phyloP scores from a whole-genome alignment of 2,113 vertebrate genomes.

The Sisor rabdophorus region DNA sequence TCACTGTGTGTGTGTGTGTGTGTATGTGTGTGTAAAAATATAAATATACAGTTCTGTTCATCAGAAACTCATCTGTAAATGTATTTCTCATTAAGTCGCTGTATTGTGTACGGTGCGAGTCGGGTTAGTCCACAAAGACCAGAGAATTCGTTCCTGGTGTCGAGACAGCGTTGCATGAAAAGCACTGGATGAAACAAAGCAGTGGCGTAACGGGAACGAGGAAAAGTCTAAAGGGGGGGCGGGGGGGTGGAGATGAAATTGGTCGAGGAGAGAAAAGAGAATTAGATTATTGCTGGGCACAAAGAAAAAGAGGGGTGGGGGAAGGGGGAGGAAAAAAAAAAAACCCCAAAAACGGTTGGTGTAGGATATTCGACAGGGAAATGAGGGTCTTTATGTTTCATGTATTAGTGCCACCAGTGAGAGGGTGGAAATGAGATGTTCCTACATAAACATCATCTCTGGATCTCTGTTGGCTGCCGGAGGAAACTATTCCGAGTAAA shows the following conservation, averaged over 20 bases:
- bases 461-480: conserved; percentile 17
- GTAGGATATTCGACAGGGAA: conserved; percentile 36
- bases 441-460: conserved; percentile 24
- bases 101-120: not conserved
- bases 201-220: conserved; percentile 22
- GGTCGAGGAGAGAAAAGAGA: not conserved
- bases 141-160: not conserved
- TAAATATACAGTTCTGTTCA: conserved; percentile 1
- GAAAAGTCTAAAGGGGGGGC: conserved; percentile 29
- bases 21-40: too few relatives aligned
- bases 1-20: too few relatives aligned
- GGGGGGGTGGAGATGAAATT: conserved; percentile 16
- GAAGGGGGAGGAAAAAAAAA: conserved; percentile 14
- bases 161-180: conserved; percentile 4
- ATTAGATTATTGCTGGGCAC: conserved; percentile 32
- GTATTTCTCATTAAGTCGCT: conserved; percentile 13
- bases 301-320: conserved; percentile 22
- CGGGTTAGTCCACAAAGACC: not conserved
- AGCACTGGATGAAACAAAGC: not conserved
- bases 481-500: conserved; percentile 26
- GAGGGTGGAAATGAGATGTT: conserved; percentile 37
- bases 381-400: conserved; percentile 41
- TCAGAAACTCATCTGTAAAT: conserved; percentile 1
- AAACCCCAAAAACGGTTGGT: not conserved
- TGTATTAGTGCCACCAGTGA: conserved; percentile 30